Base-by-base conservation (phyloP, 2,797 vertebrate genomes). In the Crossoptilon crossoptilon region DNA sequence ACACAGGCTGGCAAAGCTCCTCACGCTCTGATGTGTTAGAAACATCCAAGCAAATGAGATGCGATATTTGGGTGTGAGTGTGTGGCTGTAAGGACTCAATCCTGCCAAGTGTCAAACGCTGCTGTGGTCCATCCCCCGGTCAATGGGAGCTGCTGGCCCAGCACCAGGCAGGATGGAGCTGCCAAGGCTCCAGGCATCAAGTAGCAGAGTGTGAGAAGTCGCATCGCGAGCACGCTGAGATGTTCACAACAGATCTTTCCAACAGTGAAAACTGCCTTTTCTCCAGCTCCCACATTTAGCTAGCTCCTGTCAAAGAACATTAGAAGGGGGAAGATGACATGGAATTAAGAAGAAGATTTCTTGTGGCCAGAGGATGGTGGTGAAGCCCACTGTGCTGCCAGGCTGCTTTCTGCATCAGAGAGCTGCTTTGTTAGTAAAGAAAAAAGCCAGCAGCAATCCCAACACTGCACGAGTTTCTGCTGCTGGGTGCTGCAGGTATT, bases 1-100 rank as follows among this genome's bases (percentile, higher is more conserved):
- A 0, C 46, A 0, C 0, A 3, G 26, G 39, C 13, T 27, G 14
- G 56, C 37, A 0, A 2, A 26, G 41, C 17, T 10, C 10, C 39
- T 24, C 4, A 1, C 3, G 7, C 53, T 84, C 44, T 51, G 12
- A 3, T 0, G 63, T 31, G 33, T 31, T 59, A 69, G 46, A 85
- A 21, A 33, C 3, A 49, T 7, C 75, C 31, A 1, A 31, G 5
- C 0, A 2, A 24, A 41, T 58, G 49, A 85, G 48, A 11, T 3
- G 51, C 3, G 1, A 6, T 3, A 1, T 18, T 39, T 6, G 31
- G 46, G 31, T 46, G 66, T 2, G 16, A 68, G 24, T n/a, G 22
- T 33, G 53, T 44, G 55, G 56, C 23, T 10, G 16, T 3, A 17
- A 41, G 14, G 46, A 35, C 17, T 29, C 19, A 44, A 80, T 59